A percentile compares a stretch with the other conserved stretches of the same genome.
These are phyloP conservation scores for Hirtodrosophila trivittata DNA, from an alignment of 2,888 invertebrate genomes.

Conservation along the genomic window DNA sequence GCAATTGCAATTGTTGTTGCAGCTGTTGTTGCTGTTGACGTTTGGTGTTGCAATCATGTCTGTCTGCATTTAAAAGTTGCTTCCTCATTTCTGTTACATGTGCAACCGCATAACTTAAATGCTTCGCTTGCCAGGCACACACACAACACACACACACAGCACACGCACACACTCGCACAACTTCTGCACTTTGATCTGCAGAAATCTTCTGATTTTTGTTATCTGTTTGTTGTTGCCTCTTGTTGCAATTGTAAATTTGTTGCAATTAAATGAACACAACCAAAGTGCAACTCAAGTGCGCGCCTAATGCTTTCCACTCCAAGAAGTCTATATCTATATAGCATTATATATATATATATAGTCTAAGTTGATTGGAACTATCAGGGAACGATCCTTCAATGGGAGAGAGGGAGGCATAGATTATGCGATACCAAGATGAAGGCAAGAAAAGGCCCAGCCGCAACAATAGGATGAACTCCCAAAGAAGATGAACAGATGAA, in stretches of 20 bases:
- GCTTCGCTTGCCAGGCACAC: constrained; percentile 27
- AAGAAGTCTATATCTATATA: too few species aligned
- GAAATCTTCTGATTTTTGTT: constrained; percentile 25
- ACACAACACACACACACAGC: too few species aligned
- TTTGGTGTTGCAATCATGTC: constrained; percentile 35
- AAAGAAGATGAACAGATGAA: too few species aligned
- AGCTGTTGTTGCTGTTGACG: constrained; percentile 5
- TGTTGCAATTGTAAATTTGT: constrained; percentile 48
- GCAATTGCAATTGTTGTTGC: constrained; percentile 29
- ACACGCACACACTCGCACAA: too few species aligned
- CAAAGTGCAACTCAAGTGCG: constrained; percentile 41
- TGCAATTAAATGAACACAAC: constrained; percentile 43
- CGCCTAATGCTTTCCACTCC: too few species aligned
- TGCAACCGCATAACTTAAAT: constrained; percentile 65
- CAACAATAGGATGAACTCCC: too few species aligned
- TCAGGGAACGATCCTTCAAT: too few species aligned
- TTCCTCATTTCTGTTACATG: constrained; percentile 75
- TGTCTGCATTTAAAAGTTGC: constrained; percentile 51
- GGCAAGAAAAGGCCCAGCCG: too few species aligned
- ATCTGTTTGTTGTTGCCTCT: constrained; percentile 7
- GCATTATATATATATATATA: too few species aligned
- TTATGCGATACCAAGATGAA: too few species aligned
- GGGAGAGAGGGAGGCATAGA: too few species aligned
- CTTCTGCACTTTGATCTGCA: constrained; percentile 47
- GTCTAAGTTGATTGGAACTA: too few species aligned